Evolutionary conservation across 2,113 vertebrate genomes (phyloP).

Genomic region (Heterocephalus glaber): DNA sequence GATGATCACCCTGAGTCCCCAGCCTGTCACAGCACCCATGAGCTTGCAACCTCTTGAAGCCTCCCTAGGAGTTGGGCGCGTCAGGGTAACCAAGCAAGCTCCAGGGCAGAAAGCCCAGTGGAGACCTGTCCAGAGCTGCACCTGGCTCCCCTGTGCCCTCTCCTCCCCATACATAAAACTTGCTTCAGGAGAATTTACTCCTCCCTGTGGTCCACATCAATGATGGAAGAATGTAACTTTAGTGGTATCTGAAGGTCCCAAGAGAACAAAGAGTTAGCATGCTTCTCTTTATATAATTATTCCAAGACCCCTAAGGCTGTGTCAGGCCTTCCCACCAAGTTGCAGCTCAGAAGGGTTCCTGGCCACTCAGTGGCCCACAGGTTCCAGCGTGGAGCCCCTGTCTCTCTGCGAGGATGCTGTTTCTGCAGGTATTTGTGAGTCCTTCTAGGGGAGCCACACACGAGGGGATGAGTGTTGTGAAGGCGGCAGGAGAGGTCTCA

Average conservation of each 20-base stretch:
- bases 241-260: background rate
- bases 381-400: background rate
- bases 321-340: background rate
- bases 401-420: background rate
- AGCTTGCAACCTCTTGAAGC: background rate
- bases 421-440: background rate
- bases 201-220: background rate
- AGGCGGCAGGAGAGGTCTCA: background rate
- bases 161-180: background rate
- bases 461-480: background rate
- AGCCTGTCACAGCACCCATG: accelerated
- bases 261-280: conserved; percentile 4
- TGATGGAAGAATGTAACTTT: background rate
- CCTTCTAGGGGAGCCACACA: background rate
- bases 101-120: background rate
- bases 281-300: background rate
- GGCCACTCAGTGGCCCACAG: background rate
- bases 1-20: background rate
- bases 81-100: background rate
- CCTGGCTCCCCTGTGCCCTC: background rate
- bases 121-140: background rate
- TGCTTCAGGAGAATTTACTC: background rate
- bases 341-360: background rate
- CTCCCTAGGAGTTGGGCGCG: background rate
- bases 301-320: background rate